Evolutionary conservation across 2,113 vertebrate species (phyloP), one percentile per base, ranked within the genome.

Genomic region (Euleptes europaea): DNA sequence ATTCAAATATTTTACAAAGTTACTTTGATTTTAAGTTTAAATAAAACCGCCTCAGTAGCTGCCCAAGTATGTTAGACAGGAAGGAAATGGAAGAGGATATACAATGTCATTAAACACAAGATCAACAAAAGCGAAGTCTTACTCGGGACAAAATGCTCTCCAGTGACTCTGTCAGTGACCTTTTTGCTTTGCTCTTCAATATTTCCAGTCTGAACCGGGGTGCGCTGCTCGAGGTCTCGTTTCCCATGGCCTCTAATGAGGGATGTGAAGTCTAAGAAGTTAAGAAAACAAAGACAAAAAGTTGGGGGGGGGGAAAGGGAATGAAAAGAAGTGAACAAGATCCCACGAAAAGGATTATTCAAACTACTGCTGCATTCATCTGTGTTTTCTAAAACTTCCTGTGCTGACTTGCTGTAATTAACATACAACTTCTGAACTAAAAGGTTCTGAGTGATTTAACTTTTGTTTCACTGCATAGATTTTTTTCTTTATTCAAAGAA

Each of bases 111-210:
- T 76, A 80, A 38, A 26, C 23, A 87, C 49, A 83, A 60, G 83
- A 40, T 31, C 2, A 79, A 82, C 66, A 88, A 84, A 63, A 66
- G 65, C 26, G 12, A 83, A 40, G 85, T 92, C 96, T 94, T 93
- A 96, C 96, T 88, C 96, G 95, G 33, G 91, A 94, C 57, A 92
- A 93, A 94, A 98, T 99, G 77, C 97, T 98, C 94, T 99, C 98
- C 87, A 99, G 92, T 3, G 98, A 99, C 88, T 99, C 98, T 0
- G 98, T 98, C 70, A 99, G 95, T 49, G 98, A 99, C 66, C 97
- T 97, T 88, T 99, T 99, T 0, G 97, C 98, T 95, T 98, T 97
- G 87, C 94, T 98, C 92, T 97, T 99, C 80, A 99, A 95, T 93
- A 97, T 96, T 75, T 99, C 98, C 31, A 99, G 95, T 88, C 97